Evolutionary conservation across 2,888 invertebrate genomes (phyloP), one percentile per base, ranked within the genome.

Genomic region (Brachylomia viminalis): DNA sequence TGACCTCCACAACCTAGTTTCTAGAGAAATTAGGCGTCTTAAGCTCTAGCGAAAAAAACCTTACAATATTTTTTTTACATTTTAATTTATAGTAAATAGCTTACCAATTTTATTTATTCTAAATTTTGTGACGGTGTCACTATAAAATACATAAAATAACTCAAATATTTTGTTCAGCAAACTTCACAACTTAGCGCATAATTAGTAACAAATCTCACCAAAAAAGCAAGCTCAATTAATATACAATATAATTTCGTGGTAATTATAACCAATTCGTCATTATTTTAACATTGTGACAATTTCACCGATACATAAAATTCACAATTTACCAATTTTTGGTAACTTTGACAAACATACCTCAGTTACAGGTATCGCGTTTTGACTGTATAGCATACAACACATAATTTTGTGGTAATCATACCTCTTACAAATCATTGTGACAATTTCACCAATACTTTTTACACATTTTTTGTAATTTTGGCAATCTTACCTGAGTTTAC

Each of bases 151-250:
- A 64, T 54, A 78, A 67, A 74, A 64, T 70, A 78, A 79, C 73
- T 62, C n/a, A 71, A 74, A 59, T 59, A 77, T 62, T 58, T 67
- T 59, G n/a, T 74, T 59, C 13, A 59, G 62, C 65, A 87, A 84
- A 81, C 87, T 87, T 83, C 85, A 85, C 82, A 79, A 77, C 75
- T 77, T 77, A 86, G 68, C 27, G 61, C 64, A 70, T 86, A 67
- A 49, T 71, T 87, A 71, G 68, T 84, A 87, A 87, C 85, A 78
- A 82, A 79, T 72, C 73, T 84, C 45, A 84, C 80, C 83, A 83
- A 86, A 72, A 84, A 83, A 80, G 75, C 83, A 85, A 83, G 85
- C 75, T 77, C 52, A 71, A 65, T 77, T 54, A 64, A 72, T 72
- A 79, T 78, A 69, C n/a, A 62, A 77, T 77, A 62, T 33, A 56